phyloP scores from a whole-genome alignment of 2,888 invertebrate genomes.

The Altica lythri region DNA sequence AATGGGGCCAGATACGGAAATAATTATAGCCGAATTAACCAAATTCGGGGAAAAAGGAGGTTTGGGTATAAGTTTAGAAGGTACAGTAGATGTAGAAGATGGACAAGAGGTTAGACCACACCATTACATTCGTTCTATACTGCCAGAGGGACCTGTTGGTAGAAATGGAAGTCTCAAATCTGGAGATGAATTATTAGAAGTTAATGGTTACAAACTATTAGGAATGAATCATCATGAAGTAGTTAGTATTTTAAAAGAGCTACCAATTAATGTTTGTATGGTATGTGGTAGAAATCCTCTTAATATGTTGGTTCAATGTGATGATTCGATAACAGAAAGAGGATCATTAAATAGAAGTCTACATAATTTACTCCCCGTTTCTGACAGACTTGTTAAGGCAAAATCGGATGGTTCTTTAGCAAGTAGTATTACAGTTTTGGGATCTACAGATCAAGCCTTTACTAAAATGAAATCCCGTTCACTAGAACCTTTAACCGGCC shows the following conservation, averaged over 20 bases:
- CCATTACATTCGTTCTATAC: slow-evolving; percentile 96
- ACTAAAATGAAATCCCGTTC: slow-evolving; percentile 82
- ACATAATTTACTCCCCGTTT: slow-evolving; percentile 67
- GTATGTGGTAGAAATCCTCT: slow-evolving; percentile 74
- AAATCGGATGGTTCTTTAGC: slow-evolving; percentile 90
- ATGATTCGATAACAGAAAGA: slow-evolving; percentile 52
- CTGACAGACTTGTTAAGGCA: slow-evolving; percentile 81
- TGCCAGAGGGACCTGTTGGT: slow-evolving; percentile 98
- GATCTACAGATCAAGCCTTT: slow-evolving; percentile 60
- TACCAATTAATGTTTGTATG: slow-evolving; percentile 88
- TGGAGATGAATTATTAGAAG: slow-evolving; percentile 95
- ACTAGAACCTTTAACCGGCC: slow-evolving; percentile 94
- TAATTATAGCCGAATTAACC: slow-evolving; percentile 79
- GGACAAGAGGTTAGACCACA: slow-evolving; percentile 97
- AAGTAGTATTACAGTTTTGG: slow-evolving; percentile 65
- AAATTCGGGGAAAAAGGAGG: slow-evolving; percentile 92
- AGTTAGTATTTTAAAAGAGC: slow-evolving; percentile 88
- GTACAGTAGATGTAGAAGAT: slow-evolving; percentile 97
- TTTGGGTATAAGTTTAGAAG: slow-evolving; percentile 95
- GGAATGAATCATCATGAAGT: slow-evolving; percentile 96
- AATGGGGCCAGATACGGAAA: slow-evolving; percentile 76
- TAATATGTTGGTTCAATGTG: slow-evolving; percentile 51
- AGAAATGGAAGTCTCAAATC: slow-evolving; percentile 85
- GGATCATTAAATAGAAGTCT: slow-evolving; percentile 61
- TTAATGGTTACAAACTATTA: slow-evolving; percentile 85